These are phyloP conservation scores for Hemicentrotus pulcherrimus DNA, from an alignment of 35 echinoderm and acorn worm genomes.

Conservation along the genomic window DNA sequence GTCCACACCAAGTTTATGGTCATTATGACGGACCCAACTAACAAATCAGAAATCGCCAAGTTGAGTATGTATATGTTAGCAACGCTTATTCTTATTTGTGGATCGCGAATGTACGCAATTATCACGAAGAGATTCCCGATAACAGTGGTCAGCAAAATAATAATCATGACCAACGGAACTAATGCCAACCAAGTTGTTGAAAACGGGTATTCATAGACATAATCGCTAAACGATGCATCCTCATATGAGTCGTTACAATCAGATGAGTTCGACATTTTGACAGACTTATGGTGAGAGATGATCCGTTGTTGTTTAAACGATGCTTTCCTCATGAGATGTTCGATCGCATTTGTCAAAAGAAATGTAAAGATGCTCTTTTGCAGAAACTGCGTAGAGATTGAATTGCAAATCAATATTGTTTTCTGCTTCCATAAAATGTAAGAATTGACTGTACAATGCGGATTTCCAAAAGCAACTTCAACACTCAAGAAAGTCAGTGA, in stretches of 20 bases:
- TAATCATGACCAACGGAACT: not conserved
- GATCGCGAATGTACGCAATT: slow-evolving; percentile 46
- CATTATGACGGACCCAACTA: slow-evolving; percentile 52
- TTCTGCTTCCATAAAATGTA: too few relatives aligned
- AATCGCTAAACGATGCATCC: not conserved
- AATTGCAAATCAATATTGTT: too few relatives aligned
- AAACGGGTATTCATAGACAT: not conserved
- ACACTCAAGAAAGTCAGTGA: too few relatives aligned
- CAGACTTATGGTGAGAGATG: not conserved
- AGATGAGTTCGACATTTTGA: not conserved
- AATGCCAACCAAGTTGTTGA: not conserved
- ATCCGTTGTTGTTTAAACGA: not conserved
- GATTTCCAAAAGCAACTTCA: too few relatives aligned
- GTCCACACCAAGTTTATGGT: slow-evolving; percentile 52
- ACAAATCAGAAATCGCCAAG: slow-evolving; percentile 42
- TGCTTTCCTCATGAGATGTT: too few relatives aligned
- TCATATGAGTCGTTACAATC: not conserved
- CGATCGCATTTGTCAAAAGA: too few relatives aligned
- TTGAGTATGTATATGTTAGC: slow-evolving; percentile 60
- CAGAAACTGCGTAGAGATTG: too few relatives aligned
- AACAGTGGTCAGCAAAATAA: not conserved
- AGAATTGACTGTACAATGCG: too few relatives aligned
- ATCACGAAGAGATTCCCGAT: slow-evolving; percentile 55
- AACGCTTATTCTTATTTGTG: slow-evolving; percentile 30
- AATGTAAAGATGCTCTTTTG: too few relatives aligned